Evolutionary conservation across 2,113 vertebrate genomes (phyloP).

Genomic region (Trochalopteron elliotii): DNA sequence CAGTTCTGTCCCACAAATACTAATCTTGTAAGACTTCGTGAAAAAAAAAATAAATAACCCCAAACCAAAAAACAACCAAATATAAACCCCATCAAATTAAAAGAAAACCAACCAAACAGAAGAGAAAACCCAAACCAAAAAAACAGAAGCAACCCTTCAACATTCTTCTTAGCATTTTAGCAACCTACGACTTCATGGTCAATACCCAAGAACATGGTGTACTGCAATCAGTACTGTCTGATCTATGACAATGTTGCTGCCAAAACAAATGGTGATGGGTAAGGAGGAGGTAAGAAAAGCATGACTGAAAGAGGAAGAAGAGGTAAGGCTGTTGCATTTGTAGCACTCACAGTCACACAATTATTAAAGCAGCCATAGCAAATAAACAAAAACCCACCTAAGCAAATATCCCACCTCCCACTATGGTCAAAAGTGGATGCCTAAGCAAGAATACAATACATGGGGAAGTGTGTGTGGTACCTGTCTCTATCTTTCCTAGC

Average conservation of each 20-base stretch:
- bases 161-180: not conserved
- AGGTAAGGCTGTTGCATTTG: not conserved
- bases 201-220: not conserved
- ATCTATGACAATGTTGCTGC: not conserved
- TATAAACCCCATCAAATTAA: not conserved
- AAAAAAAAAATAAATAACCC: not conserved
- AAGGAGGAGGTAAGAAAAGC: not conserved
- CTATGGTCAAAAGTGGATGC: not conserved
- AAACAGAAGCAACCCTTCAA: not conserved
- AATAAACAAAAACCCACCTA: not conserved
- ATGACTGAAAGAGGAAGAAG: not conserved
- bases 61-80: not conserved
- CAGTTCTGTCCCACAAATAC: not conserved
- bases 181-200: not conserved
- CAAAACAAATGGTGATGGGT: not conserved
- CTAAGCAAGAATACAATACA: not conserved
- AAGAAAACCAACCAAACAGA: not conserved
- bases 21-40: not conserved
- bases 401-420: not conserved
- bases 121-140: not conserved
- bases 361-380: not conserved
- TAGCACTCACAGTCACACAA: not conserved
- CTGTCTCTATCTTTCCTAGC: not conserved
- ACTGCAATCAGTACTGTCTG: not conserved
- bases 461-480: fast-evolving